Evolutionary conservation across 2,797 vertebrate species (phyloP).

Genomic region (Myotis pilosus): DNA sequence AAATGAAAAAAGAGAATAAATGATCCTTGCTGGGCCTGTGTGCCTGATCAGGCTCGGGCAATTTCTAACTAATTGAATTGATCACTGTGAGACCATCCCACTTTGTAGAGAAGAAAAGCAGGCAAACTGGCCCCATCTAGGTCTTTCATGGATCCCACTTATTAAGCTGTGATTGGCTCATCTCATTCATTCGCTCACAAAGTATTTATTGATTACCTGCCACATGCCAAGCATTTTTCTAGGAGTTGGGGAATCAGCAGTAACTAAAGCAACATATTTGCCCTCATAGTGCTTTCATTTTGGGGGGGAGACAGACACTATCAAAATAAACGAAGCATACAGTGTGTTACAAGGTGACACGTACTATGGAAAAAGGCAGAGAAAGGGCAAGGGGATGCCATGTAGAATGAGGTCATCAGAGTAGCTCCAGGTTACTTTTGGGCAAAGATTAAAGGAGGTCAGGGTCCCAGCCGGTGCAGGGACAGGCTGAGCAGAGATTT

Average conservation of each 20-base stretch:
- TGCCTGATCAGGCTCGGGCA: not conserved
- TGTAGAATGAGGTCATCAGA: not conserved
- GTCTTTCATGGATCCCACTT: not conserved
- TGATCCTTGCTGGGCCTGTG: not conserved
- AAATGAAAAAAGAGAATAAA: not conserved
- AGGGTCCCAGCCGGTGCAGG: not conserved
- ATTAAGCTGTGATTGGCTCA: not conserved
- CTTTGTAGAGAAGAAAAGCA: not conserved
- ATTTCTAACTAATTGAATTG: not conserved
- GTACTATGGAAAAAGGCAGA: not conserved
- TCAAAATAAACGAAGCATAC: not conserved
- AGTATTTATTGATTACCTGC: not conserved
- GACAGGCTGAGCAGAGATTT: not conserved
- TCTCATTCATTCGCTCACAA: not conserved
- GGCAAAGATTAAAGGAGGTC: not conserved
- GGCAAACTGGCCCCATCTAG: not conserved
- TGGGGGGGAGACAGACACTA: not conserved
- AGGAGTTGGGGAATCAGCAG: not conserved
- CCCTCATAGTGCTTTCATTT: not conserved
- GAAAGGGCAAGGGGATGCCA: accelerated
- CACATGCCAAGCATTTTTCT: not conserved
- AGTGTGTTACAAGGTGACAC: not conserved
- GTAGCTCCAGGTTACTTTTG: not conserved
- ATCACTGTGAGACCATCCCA: not conserved
- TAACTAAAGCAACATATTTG: not conserved